These are phyloP conservation scores for Paracanthobrama guichenoti DNA, from an alignment of 2,113 vertebrate genomes.

Conservation along the genomic window DNA sequence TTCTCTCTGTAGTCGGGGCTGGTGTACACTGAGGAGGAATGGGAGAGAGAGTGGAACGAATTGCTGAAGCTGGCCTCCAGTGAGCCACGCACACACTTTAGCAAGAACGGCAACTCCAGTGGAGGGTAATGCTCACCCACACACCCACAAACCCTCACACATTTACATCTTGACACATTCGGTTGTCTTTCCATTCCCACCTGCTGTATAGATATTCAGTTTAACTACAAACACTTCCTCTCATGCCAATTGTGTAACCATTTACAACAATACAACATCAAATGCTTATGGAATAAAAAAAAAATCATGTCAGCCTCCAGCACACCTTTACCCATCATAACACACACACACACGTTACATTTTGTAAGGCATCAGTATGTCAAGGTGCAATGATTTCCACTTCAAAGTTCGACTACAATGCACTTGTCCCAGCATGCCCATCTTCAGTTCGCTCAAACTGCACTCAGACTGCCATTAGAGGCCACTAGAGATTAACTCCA, in stretches of 20 bases:
- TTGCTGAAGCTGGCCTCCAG: constrained; percentile 96
- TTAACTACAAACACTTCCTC: neutral
- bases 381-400: constrained; percentile 1
- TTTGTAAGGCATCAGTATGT: neutral
- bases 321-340: neutral
- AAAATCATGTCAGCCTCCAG: neutral
- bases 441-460: neutral
- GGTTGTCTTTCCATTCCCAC: constrained; percentile 13
- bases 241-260: neutral
- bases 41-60: constrained; percentile 97
- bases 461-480: constrained; percentile 27
- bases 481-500: constrained; percentile 4
- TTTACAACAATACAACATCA: neutral
- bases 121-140: constrained; percentile 81
- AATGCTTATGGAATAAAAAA: neutral
- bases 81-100: constrained; percentile 91
- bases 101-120: constrained; percentile 88
- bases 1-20: constrained; percentile 85
- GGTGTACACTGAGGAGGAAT: constrained; percentile 96
- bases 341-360: neutral
- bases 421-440: neutral
- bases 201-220: constrained; percentile 7
- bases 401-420: neutral
- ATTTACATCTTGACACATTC: neutral
- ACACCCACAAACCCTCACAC: constrained; percentile 31